A percentile compares a stretch with the other conserved stretches of the same genome.
phyloP scores from a whole-genome alignment of 2,113 vertebrate genomes.

The Clarias gariepinus region DNA sequence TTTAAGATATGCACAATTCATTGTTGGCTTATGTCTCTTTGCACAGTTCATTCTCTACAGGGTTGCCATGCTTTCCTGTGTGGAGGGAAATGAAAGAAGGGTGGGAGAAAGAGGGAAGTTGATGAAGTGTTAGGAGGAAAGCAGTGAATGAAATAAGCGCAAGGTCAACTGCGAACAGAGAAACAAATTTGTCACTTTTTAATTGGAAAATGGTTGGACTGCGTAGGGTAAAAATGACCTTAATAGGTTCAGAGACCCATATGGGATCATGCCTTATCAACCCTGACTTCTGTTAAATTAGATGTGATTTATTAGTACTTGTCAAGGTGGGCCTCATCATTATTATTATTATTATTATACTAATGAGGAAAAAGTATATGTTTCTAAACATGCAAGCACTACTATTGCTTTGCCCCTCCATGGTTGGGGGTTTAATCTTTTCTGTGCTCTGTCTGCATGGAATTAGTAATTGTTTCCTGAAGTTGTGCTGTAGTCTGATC shows the following conservation, averaged over 20 bases:
- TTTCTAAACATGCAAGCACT: too few relatives aligned
- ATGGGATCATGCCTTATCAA: not conserved
- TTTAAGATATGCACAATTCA: constrained; percentile 27
- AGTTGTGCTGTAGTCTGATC: too few relatives aligned
- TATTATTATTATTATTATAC: not conserved
- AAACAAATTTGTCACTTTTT: constrained; percentile 9
- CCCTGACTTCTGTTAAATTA: constrained; percentile 8
- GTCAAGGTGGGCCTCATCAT: constrained; percentile 12
- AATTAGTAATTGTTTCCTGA: too few relatives aligned
- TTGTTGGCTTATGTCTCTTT: constrained; percentile 18
- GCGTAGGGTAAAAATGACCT: not conserved
- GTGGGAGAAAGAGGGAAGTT: not conserved
- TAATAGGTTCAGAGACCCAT: not conserved
- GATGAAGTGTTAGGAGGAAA: not conserved
- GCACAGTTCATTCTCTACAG: not conserved
- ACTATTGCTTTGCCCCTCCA: too few relatives aligned
- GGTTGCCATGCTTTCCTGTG: not conserved
- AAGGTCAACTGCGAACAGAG: not conserved
- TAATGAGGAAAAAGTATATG: not conserved
- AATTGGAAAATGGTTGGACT: not conserved
- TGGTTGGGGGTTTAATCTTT: too few relatives aligned
- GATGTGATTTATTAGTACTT: not conserved
- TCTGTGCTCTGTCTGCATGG: too few relatives aligned
- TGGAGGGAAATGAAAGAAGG: not conserved
- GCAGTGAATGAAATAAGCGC: not conserved